These are phyloP conservation scores for Tiliacea aurago DNA, from an alignment of 2,888 invertebrate species.

Conservation along the genomic window DNA sequence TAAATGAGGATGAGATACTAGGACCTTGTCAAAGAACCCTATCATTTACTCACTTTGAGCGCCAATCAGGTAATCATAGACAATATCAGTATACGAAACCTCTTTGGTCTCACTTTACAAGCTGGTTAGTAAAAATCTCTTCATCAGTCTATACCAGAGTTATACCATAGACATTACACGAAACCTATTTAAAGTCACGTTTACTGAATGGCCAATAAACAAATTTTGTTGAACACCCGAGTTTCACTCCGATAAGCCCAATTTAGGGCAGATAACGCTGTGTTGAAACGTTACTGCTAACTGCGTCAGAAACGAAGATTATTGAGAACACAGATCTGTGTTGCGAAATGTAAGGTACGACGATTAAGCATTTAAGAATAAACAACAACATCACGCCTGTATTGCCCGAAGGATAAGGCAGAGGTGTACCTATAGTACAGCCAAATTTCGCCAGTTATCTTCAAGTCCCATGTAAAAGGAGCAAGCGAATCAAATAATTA, in stretches of 20 bases:
- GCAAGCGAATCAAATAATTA: too few relatives aligned
- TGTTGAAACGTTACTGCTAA: conserved; percentile 40
- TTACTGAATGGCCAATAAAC: not conserved
- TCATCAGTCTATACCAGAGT: not conserved
- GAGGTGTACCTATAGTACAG: not conserved
- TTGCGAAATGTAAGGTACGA: conserved; percentile 12
- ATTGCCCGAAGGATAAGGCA: not conserved
- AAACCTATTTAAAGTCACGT: conserved; percentile 28
- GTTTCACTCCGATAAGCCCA: conserved; percentile 33
- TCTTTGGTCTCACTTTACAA: not conserved
- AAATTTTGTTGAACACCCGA: conserved; percentile 10
- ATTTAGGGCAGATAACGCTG: conserved; percentile 45
- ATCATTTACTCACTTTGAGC: too few relatives aligned
- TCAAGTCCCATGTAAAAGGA: not conserved
- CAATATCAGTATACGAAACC: not conserved
- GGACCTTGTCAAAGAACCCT: too few relatives aligned
- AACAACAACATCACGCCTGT: not conserved
- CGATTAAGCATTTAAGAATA: conserved; percentile 8
- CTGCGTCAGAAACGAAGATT: conserved; percentile 27
- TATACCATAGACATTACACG: conserved; percentile 16
- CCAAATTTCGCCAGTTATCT: too few relatives aligned
- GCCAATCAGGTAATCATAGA: not conserved
- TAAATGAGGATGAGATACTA: not conserved
- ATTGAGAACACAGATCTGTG: conserved; percentile 11
- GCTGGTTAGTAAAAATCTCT: not conserved